Base-by-base conservation (phyloP, 2,797 vertebrate species). In the Poliocrania exsul region DNA sequence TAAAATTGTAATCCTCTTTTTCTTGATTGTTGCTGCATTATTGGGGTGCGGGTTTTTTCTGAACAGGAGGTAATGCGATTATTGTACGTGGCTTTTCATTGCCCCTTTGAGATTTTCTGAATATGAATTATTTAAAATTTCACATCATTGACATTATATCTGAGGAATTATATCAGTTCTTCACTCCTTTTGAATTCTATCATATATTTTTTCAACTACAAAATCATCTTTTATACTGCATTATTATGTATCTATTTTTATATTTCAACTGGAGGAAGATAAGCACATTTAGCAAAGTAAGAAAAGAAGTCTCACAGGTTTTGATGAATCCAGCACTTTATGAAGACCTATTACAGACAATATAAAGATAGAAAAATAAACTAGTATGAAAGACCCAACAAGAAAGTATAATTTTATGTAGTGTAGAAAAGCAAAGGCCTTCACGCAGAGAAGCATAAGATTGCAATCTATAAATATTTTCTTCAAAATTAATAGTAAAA, bases 111-210 rank as follows among this genome's bases (percentile, higher is more conserved):
- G 54, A 81, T 70, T 71, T 91, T 16, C 47, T 79, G 58, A 12
- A 24, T 72, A 83, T 65, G 8, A 92, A 66, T 82, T 92, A 88
- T 91, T 94, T 74, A 90, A 53, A 73, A 88, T 77, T 95, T 93
- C 18, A 31, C 35, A 81, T 73, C 21, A 85, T 9, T 91, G 64
- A 57, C 42, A 69, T 69, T 85, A 6, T 13, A 80, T 82, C 51
- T 77, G 31, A 92, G 50, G 31, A 92, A 92, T 82, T 38, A 33
- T 38, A 54, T n/a, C 40, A 71, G 23, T 13, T 75, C 19, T 90
- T 88, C 67, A 77, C 8, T 25, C 16, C 47, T 86, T 85, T 61
- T 92, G 10, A 94, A 86, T 70, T 90, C 13, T 80, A 5, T 49
- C 28, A 69, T 70, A 23, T 42, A 11, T 57, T 91, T 46, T 85